Evolutionary conservation across 2,113 vertebrate genomes (phyloP), one percentile per base, ranked within the genome.

Genomic region (Orthonyx spaldingii): DNA sequence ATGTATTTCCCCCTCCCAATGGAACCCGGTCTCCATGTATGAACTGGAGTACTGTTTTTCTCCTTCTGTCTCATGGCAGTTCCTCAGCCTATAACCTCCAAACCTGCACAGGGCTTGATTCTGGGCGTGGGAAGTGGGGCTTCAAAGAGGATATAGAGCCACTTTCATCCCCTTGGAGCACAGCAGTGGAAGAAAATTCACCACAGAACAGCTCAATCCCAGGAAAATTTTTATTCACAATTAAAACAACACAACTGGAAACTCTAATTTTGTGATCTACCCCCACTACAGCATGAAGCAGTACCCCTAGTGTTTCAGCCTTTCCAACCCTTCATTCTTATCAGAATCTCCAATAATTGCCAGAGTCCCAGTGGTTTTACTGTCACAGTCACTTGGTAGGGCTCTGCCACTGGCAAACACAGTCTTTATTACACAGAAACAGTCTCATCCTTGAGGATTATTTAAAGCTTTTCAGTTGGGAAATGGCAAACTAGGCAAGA

Each of bases 1-100:
- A 55, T 10, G 2, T 27, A 68, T 3, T 50, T 60, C 12, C 28
- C 56, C 33, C 33, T 63, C 35, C 30, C 52, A 63, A 4, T 2
- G 6, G 39, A 57, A 71, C 11, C n/a, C 20, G 11, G 8, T 44
- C 60, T 66, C n/a, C 10, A 50, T 13, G n/a, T 63, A 53, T 70
- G 30, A 65, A 27, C 1, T 22, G 32, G 0, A 0, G 14, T 44
- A 27, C 2, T 64, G 7, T 9, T 75, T 61, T 71, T 57, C 28
- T 26, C 2, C 8, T 26, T 33, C 20, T 20, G 11, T 46, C 28
- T 66, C 37, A 49, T 16, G 11, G 37, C 37, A 78, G 64, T 19
- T 65, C 19, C 64, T 90, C 46, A 61, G 21, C 20, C 82, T 77
- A 13, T 5, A 1, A 3, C 30, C 50, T 60, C 44, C 18, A 2